phyloP scores from a whole-genome alignment of 1,140 invertebrate species.

The Argopecten irradians region DNA sequence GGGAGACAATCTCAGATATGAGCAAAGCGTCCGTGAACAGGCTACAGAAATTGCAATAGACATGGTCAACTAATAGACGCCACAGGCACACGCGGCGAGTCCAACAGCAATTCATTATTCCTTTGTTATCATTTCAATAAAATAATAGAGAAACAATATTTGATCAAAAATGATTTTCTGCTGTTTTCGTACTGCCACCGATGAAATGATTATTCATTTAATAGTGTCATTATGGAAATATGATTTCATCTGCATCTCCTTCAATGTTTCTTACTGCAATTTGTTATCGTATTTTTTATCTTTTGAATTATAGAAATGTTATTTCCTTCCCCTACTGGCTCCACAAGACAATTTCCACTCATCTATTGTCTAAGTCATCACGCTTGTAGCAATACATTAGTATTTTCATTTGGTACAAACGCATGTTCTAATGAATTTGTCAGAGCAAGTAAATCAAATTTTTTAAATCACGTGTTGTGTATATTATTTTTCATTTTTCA shows the following conservation, averaged over 20 bases:
- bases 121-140: background rate
- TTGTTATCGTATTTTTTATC: background rate
- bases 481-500: background rate
- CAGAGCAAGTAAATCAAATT: background rate
- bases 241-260: background rate
- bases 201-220: background rate
- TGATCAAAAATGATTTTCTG: background rate
- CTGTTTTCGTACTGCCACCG: background rate
- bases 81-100: background rate
- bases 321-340: background rate
- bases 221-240: background rate
- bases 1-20: background rate
- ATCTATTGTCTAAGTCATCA: background rate
- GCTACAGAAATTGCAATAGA: background rate
- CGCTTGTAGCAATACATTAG: background rate
- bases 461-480: background rate
- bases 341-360: background rate
- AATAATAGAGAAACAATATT: slow-evolving; percentile 13
- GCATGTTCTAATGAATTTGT: background rate
- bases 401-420: background rate
- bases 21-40: background rate
- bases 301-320: slow-evolving; percentile 17
- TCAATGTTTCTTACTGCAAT: background rate
- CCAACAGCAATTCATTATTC: background rate
- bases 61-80: background rate